phyloP scores from a whole-genome alignment of 92 coral and sea anemone species.

The Porites cylindrica region DNA sequence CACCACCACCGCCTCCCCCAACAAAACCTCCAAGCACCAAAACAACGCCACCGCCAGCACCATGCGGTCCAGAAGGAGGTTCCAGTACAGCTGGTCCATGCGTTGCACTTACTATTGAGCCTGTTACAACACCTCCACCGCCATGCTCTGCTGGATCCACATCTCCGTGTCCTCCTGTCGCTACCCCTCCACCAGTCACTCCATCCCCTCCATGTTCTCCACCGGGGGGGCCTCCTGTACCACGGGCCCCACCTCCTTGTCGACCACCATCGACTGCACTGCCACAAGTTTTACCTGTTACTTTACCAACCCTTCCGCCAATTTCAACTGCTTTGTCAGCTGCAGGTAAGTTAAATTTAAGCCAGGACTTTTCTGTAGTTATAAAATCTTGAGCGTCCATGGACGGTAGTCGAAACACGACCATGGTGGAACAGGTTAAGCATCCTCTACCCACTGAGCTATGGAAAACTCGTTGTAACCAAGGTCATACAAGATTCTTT shows the following conservation, averaged over 20 bases:
- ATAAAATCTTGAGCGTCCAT: too few relatives aligned
- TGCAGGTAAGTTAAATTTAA: background rate
- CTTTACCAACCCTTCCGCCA: conserved; percentile 12
- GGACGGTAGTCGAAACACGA: too few relatives aligned
- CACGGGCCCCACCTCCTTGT: conserved; percentile 29
- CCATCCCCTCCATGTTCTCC: conserved; percentile 16
- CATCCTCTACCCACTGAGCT: too few relatives aligned
- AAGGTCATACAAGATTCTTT: too few relatives aligned
- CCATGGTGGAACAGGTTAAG: too few relatives aligned
- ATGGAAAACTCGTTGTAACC: too few relatives aligned
- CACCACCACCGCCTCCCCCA: conserved; percentile 1
- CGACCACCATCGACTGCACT: background rate
- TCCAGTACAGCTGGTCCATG: conserved; percentile 22
- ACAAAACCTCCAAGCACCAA: background rate
- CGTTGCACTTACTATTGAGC: background rate
- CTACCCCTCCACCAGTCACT: background rate
- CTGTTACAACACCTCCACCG: conserved; percentile 2
- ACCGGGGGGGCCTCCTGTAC: background rate
- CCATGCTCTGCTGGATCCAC: conserved; percentile 15
- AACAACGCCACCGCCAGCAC: background rate
- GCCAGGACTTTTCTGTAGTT: background rate
- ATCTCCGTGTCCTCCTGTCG: background rate
- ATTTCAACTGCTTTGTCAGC: background rate
- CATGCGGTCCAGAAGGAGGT: conserved; percentile 8
- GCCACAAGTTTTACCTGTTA: background rate